Conservation (phyloP, 2,888 invertebrate species). For the Drosophila suboccidentalis region DNA sequence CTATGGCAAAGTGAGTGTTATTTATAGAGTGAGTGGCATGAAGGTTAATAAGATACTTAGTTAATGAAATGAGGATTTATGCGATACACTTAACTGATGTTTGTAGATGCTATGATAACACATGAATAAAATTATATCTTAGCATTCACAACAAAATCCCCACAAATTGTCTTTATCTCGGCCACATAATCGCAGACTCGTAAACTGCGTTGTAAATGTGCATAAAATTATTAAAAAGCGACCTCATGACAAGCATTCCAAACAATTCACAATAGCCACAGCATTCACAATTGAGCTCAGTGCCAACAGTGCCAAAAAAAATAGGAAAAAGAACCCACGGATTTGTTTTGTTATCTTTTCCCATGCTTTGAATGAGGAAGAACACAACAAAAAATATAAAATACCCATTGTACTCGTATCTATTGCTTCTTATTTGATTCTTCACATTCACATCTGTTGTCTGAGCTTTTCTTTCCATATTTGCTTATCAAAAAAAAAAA, state of each 20-base stretch:
- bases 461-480: slow-evolving; percentile 51
- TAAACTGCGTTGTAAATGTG: slow-evolving; percentile 23
- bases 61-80: slow-evolving; percentile 15
- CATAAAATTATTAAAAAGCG: slow-evolving; percentile 31
- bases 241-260: slow-evolving; percentile 41
- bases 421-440: slow-evolving; percentile 26
- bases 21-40: slow-evolving; percentile 9
- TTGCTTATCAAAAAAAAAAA: slow-evolving; percentile 49
- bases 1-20: slow-evolving; percentile 17
- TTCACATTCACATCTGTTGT: slow-evolving; percentile 29
- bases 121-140: not conserved
- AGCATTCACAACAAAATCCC: slow-evolving; percentile 35
- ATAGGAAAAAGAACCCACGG: slow-evolving; percentile 53
- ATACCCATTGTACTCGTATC: slow-evolving; percentile 43
- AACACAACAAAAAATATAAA: slow-evolving; percentile 15
- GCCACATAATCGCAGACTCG: slow-evolving; percentile 29
- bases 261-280: slow-evolving; percentile 43
- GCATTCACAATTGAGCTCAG: slow-evolving; percentile 32
- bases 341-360: slow-evolving; percentile 64
- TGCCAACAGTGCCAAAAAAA: not conserved
- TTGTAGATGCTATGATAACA: not conserved
- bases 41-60: slow-evolving; percentile 31
- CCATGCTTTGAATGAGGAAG: slow-evolving; percentile 46
- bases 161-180: slow-evolving; percentile 43
- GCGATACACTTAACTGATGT: slow-evolving; percentile 9